Evolutionary conservation across 2,888 invertebrate species (phyloP).

Genomic region (Clanis bilineata): DNA sequence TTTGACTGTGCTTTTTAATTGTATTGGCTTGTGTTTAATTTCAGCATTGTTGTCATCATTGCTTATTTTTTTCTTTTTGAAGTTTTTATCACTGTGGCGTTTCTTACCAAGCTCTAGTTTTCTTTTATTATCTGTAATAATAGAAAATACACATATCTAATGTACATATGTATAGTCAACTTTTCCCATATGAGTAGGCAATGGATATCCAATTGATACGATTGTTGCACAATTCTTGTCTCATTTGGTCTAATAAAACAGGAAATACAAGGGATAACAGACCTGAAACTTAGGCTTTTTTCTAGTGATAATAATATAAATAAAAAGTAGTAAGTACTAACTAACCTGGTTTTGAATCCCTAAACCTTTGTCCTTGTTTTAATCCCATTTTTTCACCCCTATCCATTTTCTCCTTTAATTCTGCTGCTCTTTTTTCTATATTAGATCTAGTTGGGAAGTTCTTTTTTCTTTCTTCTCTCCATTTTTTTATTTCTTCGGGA

Average conservation of each 20-base stretch:
- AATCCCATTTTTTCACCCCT: conserved; percentile 88
- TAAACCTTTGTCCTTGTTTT: conserved; percentile 49
- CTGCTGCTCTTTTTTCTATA: conserved; percentile 84
- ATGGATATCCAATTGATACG: too few relatives aligned
- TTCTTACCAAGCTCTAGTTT: conserved; percentile 30
- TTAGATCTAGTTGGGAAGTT: conserved; percentile 89
- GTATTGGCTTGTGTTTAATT: conserved; percentile 23
- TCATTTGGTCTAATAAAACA: too few relatives aligned
- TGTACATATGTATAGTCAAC: too few relatives aligned
- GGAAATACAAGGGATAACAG: too few relatives aligned
- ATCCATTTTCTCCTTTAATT: conserved; percentile 84
- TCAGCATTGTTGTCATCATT: conserved; percentile 11
- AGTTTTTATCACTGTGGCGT: conserved; percentile 24
- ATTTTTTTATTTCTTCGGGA: conserved; percentile 91
- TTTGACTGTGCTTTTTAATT: conserved; percentile 36
- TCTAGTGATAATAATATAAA: too few relatives aligned
- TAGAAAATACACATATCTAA: background rate
- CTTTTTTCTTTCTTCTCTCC: conserved; percentile 91
- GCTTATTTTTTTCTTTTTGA: conserved; percentile 20
- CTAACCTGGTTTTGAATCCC: conserved; percentile 44
- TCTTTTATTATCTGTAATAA: conserved; percentile 28
- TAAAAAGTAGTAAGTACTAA: background rate
- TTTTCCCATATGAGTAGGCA: too few relatives aligned
- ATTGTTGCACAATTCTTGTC: too few relatives aligned
- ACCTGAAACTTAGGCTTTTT: too few relatives aligned